Conservation (phyloP, 2,797 vertebrate genomes). For the Karalla daura region DNA sequence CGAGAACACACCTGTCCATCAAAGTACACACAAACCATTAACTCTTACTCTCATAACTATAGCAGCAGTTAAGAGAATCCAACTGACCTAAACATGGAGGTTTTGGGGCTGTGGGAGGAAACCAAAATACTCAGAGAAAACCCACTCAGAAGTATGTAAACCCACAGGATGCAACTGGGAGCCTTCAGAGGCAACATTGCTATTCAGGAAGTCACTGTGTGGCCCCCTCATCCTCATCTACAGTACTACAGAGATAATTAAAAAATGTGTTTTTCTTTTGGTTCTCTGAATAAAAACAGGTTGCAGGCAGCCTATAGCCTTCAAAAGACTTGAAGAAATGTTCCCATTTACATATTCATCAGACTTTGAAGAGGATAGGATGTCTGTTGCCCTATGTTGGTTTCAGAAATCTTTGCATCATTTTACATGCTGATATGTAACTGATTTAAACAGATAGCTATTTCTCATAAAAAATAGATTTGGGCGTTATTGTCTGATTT, state of each 20-base stretch:
- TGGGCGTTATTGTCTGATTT: not conserved
- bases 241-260: not conserved
- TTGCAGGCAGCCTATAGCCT: not conserved
- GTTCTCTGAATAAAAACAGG: not conserved
- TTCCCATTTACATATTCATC: not conserved
- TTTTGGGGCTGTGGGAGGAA: too few species aligned
- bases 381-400: not conserved
- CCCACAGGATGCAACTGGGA: too few species aligned
- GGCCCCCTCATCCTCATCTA: not conserved
- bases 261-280: not conserved
- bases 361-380: not conserved
- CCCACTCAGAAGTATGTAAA: too few species aligned
- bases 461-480: not conserved
- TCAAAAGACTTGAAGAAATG: not conserved
- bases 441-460: not conserved
- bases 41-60: too few species aligned
- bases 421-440: not conserved
- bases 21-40: too few species aligned
- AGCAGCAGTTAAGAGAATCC: too few species aligned
- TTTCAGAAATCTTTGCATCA: not conserved
- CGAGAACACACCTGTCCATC: too few species aligned
- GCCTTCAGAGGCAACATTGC: too few species aligned
- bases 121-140: too few species aligned
- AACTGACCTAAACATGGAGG: too few species aligned
- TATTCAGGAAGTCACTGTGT: too few species aligned